Base-by-base conservation (phyloP, 92 coral and sea anemone genomes). In the Porites lobata region DNA sequence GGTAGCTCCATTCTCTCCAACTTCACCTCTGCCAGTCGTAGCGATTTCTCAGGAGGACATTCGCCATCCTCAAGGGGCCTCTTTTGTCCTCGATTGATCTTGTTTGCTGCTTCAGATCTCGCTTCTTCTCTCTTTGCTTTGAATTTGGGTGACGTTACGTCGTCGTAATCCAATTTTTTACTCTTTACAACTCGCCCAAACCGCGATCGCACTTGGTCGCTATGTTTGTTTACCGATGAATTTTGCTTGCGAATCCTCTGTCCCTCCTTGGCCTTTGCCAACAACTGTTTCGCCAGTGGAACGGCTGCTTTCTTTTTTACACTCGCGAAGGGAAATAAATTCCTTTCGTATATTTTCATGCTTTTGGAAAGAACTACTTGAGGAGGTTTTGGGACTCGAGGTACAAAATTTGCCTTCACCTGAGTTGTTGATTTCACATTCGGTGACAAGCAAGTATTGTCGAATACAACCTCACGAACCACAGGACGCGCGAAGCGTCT, bases 171-270 rank as follows among this genome's bases (percentile, higher is more conserved):
- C 38, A 94, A 90, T 81, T 96, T 94, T 85, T 98, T 98, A 61
- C 95, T 94, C 82, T 98, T 98, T 1, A 98, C 99, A 50, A 96
- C 93, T 80, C 99, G 98, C n/a, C 99, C 99, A 80, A 93, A 98
- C 75, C 99, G 91, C 69, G 99, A 98, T 80, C 98, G 92, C 65
- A 92, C 92, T 82, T 92, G 87, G 63, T 56, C 83, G 62, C 74
- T 87, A 3, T 83, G 90, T 61, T 82, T 89, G 82, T 86, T 81
- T 59, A 77, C 85, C 18, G 78, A 82, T 59, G 67, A 51, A 57
- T 78, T 50, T 9, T 82, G 85, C 87, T 82, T 69, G 24, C 56
- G 82, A 83, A 69, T 71, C 79, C 77, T 86, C 87, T 92, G 93
- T 32, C 96, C 98, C 58, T 86, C 96, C 87, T 91, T 98, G 1